Evolutionary conservation across 2,888 invertebrate genomes (phyloP).

Genomic region (Halictus quadricinctus): DNA sequence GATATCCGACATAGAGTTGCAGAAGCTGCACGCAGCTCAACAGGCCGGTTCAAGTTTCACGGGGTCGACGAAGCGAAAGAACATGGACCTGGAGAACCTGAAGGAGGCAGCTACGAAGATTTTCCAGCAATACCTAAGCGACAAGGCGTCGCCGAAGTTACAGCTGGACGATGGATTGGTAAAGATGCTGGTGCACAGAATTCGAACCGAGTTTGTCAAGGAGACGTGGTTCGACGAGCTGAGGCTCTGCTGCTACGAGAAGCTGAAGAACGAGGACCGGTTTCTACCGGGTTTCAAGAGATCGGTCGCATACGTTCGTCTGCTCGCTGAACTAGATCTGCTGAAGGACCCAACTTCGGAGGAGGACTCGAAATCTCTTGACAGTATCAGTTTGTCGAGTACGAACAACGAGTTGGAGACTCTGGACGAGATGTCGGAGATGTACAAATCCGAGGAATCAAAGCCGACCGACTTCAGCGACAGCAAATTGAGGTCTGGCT

Average conservation of each 20-base stretch:
- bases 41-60: constrained; percentile 48
- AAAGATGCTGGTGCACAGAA: constrained; percentile 85
- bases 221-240: constrained; percentile 94
- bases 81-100: constrained; percentile 81
- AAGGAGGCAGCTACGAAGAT: constrained; percentile 89
- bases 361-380: constrained; percentile 85
- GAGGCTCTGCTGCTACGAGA: constrained; percentile 88
- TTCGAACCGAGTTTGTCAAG: constrained; percentile 86
- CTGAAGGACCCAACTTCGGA: constrained; percentile 85
- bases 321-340: constrained; percentile 89
- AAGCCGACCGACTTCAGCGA: constrained; percentile 59
- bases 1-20: constrained; percentile 84
- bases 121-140: constrained; percentile 90
- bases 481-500: constrained; percentile 68
- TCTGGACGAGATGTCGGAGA: constrained; percentile 73
- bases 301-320: constrained; percentile 87
- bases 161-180: constrained; percentile 86
- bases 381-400: constrained; percentile 84
- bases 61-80: constrained; percentile 69
- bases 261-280: constrained; percentile 84
- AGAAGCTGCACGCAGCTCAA: constrained; percentile 81
- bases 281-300: constrained; percentile 87
- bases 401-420: constrained; percentile 79
- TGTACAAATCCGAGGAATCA: constrained; percentile 59
- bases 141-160: constrained; percentile 87